These are phyloP conservation scores for Engraulis encrasicolus DNA, from an alignment of 2,113 vertebrate species.

Conservation along the genomic window DNA sequence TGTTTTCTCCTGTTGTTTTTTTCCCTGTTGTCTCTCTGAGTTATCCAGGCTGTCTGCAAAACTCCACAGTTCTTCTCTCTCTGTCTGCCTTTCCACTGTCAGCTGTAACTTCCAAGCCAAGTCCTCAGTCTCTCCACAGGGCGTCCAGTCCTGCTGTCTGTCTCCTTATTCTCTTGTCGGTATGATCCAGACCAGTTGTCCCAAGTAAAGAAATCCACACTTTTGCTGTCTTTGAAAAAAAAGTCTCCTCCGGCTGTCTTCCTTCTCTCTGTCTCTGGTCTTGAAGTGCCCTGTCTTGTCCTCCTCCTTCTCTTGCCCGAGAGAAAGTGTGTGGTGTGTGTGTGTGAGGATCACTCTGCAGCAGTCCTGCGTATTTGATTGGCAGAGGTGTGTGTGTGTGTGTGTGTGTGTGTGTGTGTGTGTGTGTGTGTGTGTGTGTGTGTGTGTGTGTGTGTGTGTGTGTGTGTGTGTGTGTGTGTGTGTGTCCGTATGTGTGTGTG, in stretches of 20 bases:
- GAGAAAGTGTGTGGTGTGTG: too few relatives aligned
- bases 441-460: too few relatives aligned
- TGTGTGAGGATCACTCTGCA: constrained; percentile 47
- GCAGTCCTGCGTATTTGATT: constrained; percentile 26
- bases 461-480: constrained; percentile 35
- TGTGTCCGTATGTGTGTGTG: constrained; percentile 37
- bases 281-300: constrained; percentile 20
- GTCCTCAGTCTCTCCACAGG: not conserved
- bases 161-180: not conserved
- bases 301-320: constrained; percentile 18
- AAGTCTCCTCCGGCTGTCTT: not conserved
- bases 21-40: constrained; percentile 20
- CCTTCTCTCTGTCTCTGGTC: too few relatives aligned
- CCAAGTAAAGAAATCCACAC: not conserved
- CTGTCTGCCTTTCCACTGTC: not conserved
- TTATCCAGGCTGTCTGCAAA: not conserved
- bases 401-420: constrained; percentile 44
- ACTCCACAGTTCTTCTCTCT: not conserved
- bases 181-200: constrained; percentile 3
- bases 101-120: not conserved
- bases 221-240: not conserved
- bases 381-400: constrained; percentile 16
- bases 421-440: constrained; percentile 46
- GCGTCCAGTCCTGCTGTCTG: not conserved
- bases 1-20: constrained; percentile 34